Percentiles rank a stretch among this genome's conserved stretches.
Evolutionary conservation across 2,797 vertebrate genomes (phyloP).

Genomic region (Labroides dimidiatus): DNA sequence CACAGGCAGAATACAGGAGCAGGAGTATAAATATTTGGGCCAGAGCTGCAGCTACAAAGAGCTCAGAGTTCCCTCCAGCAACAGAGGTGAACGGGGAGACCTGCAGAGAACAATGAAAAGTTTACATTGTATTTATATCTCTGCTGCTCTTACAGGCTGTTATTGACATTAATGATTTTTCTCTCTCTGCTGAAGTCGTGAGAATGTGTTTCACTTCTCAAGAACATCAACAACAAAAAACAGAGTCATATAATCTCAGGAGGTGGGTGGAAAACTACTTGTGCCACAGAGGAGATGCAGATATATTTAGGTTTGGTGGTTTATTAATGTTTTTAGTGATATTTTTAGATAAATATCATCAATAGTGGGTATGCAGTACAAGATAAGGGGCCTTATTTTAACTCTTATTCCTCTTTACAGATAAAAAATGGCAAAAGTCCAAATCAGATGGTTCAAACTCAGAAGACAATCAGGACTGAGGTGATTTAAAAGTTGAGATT

Average conservation of each 20-base stretch:
- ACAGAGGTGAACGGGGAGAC: conserved; percentile 10
- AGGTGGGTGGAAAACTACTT: too few species aligned
- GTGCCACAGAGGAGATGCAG: too few species aligned
- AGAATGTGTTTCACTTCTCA: background rate
- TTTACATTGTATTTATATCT: conserved; percentile 18
- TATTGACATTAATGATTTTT: conserved; percentile 6
- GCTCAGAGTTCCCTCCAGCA: conserved; percentile 17
- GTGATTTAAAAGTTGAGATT: too few species aligned
- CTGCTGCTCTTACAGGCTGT: background rate
- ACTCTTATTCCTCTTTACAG: too few species aligned
- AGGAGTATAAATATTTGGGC: conserved; percentile 55
- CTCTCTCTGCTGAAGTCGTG: background rate
- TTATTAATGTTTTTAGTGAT: too few species aligned
- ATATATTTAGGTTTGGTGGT: too few species aligned
- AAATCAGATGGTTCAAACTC: too few species aligned
- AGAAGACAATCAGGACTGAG: too few species aligned
- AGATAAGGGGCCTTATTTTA: too few species aligned
- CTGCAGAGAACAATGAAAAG: conserved; percentile 22
- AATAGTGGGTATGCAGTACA: too few species aligned
- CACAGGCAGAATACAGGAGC: conserved; percentile 48
- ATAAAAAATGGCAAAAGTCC: too few species aligned
- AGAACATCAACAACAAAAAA: conserved; percentile 9
- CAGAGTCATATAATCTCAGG: background rate
- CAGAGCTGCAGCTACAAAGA: conserved; percentile 22
- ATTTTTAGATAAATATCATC: too few species aligned